phyloP scores from a whole-genome alignment of 2,797 vertebrate genomes.

The Pseudopleuronectes americanus region DNA sequence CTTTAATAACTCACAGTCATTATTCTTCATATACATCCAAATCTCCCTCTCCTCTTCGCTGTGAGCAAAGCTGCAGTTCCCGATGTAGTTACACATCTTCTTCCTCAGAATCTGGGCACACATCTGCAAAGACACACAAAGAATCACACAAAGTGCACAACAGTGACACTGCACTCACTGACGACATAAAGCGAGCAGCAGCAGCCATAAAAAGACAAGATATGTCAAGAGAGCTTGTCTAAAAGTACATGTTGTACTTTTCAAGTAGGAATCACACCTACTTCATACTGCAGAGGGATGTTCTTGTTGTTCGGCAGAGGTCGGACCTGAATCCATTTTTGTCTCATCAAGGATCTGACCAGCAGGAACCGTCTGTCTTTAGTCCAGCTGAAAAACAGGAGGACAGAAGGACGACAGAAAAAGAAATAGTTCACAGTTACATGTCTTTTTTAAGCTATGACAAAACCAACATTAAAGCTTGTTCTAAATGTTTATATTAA shows the following conservation, averaged over 20 bases:
- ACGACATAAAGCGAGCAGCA: too few species aligned
- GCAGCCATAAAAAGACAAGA: neutral
- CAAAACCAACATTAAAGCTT: too few species aligned
- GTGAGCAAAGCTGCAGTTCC: slow-evolving; percentile 94
- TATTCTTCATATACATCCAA: slow-evolving; percentile 98
- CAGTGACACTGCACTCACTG: too few species aligned
- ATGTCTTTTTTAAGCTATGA: too few species aligned
- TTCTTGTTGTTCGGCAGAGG: slow-evolving; percentile 90
- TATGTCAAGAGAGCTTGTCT: neutral
- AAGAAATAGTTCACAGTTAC: neutral
- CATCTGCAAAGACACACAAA: slow-evolving; percentile 79
- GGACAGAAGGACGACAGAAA: neutral
- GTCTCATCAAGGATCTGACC: slow-evolving; percentile 90
- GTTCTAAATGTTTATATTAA: neutral
- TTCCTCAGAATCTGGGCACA: slow-evolving; percentile 90
- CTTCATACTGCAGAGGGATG: slow-evolving; percentile 92
- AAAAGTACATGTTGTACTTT: neutral
- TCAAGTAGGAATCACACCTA: slow-evolving; percentile 70
- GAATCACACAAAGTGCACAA: neutral
- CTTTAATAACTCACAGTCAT: slow-evolving; percentile 86
- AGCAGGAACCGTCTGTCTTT: slow-evolving; percentile 91
- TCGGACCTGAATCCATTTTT: slow-evolving; percentile 93
- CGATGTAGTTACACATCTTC: slow-evolving; percentile 90
- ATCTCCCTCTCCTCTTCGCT: slow-evolving; percentile 94
- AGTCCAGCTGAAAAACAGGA: slow-evolving; percentile 86